Percentiles rank a stretch among this genome's conserved stretches.
Conservation (phyloP, 2,888 invertebrate genomes). For the Tachystola acroxantha region DNA sequence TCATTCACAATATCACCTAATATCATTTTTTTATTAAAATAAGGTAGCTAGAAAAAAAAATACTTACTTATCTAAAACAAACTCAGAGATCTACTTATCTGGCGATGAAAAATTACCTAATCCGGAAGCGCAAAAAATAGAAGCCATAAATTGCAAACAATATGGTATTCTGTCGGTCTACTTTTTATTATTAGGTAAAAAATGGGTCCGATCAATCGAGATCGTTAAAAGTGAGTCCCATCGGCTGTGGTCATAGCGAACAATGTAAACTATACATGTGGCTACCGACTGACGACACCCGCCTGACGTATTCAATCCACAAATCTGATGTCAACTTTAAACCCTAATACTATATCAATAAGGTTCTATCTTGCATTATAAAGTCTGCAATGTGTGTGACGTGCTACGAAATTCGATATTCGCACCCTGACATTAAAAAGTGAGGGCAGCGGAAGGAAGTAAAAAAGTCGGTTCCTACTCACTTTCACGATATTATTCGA, state of each 20-base stretch:
- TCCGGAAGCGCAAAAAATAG: slow-evolving; percentile 58
- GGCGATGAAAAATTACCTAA: slow-evolving; percentile 11
- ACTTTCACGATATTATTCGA: slow-evolving; percentile 64
- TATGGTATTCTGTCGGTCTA: slow-evolving; percentile 39
- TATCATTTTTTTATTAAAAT: no score
- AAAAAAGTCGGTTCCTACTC: slow-evolving; percentile 67
- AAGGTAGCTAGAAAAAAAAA: no score
- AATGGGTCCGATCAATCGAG: slow-evolving; percentile 52
- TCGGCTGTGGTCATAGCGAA: slow-evolving; percentile 60
- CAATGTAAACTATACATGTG: slow-evolving; percentile 67
- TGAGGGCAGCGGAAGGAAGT: slow-evolving; percentile 72
- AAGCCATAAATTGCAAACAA: slow-evolving; percentile 66
- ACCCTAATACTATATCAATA: no score
- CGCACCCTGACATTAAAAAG: slow-evolving; percentile 65
- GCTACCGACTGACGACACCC: slow-evolving; percentile 64
- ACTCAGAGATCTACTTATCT: background rate
- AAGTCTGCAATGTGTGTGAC: no score
- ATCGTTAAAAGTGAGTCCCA: slow-evolving; percentile 50
- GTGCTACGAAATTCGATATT: slow-evolving; percentile 66
- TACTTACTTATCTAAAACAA: background rate
- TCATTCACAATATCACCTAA: no score
- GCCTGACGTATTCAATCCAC: slow-evolving; percentile 27
- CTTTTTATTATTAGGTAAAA: slow-evolving; percentile 44
- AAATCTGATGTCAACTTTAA: slow-evolving; percentile 18
- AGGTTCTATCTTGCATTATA: no score